Base-by-base conservation (phyloP, 2,888 invertebrate species). In the Platycheirus albimanus region DNA sequence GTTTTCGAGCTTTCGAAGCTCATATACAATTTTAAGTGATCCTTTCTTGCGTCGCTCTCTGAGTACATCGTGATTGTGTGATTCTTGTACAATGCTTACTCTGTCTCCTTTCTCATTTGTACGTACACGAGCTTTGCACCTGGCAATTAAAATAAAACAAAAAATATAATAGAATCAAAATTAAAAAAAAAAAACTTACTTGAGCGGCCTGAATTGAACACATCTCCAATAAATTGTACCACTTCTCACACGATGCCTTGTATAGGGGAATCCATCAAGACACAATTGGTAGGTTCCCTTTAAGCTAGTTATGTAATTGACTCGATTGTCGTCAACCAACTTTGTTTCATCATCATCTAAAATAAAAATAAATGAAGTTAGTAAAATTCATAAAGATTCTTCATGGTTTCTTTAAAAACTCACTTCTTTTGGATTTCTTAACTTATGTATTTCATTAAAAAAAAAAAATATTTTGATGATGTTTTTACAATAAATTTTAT, bases 141-240 rank as follows among this genome's bases (percentile, higher is more conserved):
- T 88, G 36, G 24, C 24, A 24, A n/a, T n/a, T 24, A 24, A 3
- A 24, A 41, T 84, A 86, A 36, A 41, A 17, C 15, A 7, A 52
- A 24, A 52, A 7, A 8, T 24, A 61, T 36, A 47, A 38, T 36
- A 3, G 3, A 7, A 1, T 11, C 13, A 33, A 10, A 47, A 33
- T 19, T 7, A 56, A 33, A 33, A 8, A 56, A 33, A 33, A 8
- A 33, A 8, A 33, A 86, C 86, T 84, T 84, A 89, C 89, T 87
- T 87, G 13, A 89, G 85, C 0, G 89, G 87, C 11, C 87, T 86
- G 85, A 88, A 88, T 79, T 89, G 89, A 10, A 89, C 89, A 86
- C 89, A 89, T 61, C 89, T 86, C 89, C 89, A 89, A 81, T 89
- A 89, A 63, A 88, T 88, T 20, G 88, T 89, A n/a, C 87, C 86